phyloP scores from a whole-genome alignment of 2,113 vertebrate species.

The Pagrus major region DNA sequence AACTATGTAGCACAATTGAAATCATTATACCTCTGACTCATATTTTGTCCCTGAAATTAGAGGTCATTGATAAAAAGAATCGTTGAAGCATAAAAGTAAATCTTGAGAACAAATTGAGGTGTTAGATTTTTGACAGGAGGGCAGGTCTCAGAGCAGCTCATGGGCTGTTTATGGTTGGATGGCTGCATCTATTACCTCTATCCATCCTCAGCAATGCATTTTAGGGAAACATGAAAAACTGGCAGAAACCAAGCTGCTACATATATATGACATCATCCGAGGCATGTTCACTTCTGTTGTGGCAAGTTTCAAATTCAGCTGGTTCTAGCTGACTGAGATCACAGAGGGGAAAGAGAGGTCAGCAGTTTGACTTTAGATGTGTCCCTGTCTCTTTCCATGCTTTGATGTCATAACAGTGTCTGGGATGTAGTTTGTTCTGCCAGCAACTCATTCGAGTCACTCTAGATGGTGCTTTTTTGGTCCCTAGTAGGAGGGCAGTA shows the following conservation, averaged over 20 bases:
- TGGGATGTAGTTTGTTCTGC: constrained; percentile 46
- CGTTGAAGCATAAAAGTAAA: constrained; percentile 9
- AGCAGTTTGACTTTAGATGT: constrained; percentile 45
- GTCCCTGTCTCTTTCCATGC: constrained; percentile 51
- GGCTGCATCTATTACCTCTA: constrained; percentile 59
- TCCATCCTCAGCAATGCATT: constrained; percentile 28
- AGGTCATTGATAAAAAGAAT: constrained; percentile 16
- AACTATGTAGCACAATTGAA: background rate
- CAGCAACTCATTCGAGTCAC: constrained; percentile 23
- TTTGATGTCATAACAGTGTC: constrained; percentile 52
- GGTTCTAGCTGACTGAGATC: constrained; percentile 18
- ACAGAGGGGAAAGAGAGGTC: constrained; percentile 54
- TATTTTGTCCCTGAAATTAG: constrained; percentile 7
- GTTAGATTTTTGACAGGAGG: constrained; percentile 55
- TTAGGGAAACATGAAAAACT: constrained; percentile 29
- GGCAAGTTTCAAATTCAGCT: constrained; percentile 19
- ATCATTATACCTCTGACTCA: background rate
- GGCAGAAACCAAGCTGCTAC: background rate
- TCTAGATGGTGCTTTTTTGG: constrained; percentile 20
- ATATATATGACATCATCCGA: background rate
- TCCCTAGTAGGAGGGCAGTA: constrained; percentile 13
- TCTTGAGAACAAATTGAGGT: constrained; percentile 55
- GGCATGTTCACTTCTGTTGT: constrained; percentile 3
- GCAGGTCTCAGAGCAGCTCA: constrained; percentile 52
- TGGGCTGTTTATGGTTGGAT: constrained; percentile 46